A percentile compares a stretch with the other conserved stretches of the same genome.
Evolutionary conservation across 2,113 vertebrate species (phyloP).

Genomic region (Gallinago media): DNA sequence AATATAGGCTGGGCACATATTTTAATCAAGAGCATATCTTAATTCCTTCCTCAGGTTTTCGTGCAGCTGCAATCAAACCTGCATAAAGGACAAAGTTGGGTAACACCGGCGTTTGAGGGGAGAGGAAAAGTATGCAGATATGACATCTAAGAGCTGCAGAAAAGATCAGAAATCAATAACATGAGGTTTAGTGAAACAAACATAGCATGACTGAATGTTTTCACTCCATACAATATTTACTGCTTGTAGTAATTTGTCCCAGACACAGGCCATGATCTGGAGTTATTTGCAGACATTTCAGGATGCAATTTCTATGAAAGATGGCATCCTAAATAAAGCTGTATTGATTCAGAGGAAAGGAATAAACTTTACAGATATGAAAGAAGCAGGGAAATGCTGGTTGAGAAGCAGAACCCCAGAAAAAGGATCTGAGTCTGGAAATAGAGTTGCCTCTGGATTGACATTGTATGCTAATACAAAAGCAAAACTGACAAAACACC

Average conservation of each 20-base stretch:
- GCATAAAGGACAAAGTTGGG: background rate
- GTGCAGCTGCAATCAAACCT: background rate
- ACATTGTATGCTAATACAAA: background rate
- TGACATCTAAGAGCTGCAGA: constrained; percentile 24
- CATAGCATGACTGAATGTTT: background rate
- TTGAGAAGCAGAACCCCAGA: background rate
- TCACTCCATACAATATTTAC: background rate
- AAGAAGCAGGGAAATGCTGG: background rate
- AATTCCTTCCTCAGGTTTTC: background rate
- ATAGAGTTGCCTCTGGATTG: background rate
- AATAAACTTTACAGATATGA: background rate
- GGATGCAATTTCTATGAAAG: background rate
- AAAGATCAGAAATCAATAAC: constrained; percentile 37
- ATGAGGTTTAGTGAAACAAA: background rate
- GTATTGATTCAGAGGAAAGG: background rate
- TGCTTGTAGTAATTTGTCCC: background rate
- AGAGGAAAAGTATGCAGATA: background rate
- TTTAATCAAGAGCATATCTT: constrained; percentile 22
- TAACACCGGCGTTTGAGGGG: background rate
- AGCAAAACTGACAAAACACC: background rate
- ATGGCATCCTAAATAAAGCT: background rate
- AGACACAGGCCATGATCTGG: background rate
- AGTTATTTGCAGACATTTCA: background rate
- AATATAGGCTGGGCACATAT: background rate
- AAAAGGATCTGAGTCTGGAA: background rate